phyloP scores from a whole-genome alignment of 1,140 invertebrate genomes.

The Protaetia brevitarsis region DNA sequence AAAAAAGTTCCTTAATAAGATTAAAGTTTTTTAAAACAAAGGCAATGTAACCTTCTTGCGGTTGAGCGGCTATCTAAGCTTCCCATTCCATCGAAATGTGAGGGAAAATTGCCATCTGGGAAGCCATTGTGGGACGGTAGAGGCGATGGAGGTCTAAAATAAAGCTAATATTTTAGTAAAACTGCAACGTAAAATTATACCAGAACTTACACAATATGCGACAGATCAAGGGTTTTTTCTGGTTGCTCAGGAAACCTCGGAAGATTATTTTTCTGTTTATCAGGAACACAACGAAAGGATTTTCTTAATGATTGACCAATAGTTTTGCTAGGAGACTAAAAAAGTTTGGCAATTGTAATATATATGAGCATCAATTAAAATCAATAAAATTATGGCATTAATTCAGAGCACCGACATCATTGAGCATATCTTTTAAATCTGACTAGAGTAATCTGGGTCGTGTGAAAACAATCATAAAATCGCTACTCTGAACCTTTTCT shows the following conservation, averaged over 20 bases:
- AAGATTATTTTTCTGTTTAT: conserved; percentile 74
- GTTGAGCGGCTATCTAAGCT: conserved; percentile 79
- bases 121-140: conserved; percentile 86
- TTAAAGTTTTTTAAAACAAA: conserved; percentile 20
- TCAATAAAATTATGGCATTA: no score
- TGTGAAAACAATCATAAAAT: no score
- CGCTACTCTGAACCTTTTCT: no score
- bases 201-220: conserved; percentile 83
- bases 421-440: no score
- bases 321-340: conserved; percentile 73
- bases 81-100: conserved; percentile 71
- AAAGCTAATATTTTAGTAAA: conserved; percentile 22
- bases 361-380: no score
- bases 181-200: conserved; percentile 43
- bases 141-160: conserved; percentile 75
- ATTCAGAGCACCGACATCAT: no score
- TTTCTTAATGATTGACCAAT: conserved; percentile 93
- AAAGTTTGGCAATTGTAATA: conserved; percentile 12
- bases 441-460: no score
- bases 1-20: background rate
- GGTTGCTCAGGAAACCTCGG: conserved; percentile 88
- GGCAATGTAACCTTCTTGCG: conserved; percentile 53
- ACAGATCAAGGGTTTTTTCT: conserved; percentile 90
- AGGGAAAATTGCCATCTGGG: conserved; percentile 63
- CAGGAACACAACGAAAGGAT: conserved; percentile 94